phyloP scores from a whole-genome alignment of 1,140 invertebrate species.

The Drosophila prosaltans region DNA sequence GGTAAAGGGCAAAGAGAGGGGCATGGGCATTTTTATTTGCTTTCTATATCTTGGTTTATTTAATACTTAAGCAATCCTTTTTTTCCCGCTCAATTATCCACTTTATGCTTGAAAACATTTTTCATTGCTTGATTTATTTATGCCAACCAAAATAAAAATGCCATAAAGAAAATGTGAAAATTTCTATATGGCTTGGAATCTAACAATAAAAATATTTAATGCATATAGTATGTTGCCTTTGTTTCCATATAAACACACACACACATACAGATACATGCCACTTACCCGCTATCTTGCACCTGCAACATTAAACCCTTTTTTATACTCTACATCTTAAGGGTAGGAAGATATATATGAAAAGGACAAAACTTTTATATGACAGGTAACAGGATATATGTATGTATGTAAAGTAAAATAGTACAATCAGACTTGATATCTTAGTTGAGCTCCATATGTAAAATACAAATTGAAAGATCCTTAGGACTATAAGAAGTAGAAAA shows the following conservation, averaged over 20 bases:
- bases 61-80: conserved; percentile 24
- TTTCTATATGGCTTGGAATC: conserved; percentile 38
- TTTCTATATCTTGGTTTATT: conserved; percentile 41
- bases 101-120: conserved; percentile 26
- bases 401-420: too few species aligned
- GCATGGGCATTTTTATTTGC: background rate
- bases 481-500: too few species aligned
- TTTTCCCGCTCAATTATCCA: background rate
- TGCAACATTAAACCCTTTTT: conserved; percentile 54
- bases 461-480: too few species aligned
- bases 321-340: background rate
- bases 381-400: too few species aligned
- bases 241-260: conserved; percentile 12
- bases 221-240: conserved; percentile 48
- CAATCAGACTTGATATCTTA: too few species aligned
- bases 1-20: background rate
- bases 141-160: conserved; percentile 45
- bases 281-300: background rate
- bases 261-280: background rate
- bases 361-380: too few species aligned
- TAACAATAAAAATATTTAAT: conserved; percentile 79
- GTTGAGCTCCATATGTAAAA: too few species aligned
- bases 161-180: conserved; percentile 59
- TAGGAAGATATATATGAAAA: too few species aligned
- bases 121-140: conserved; percentile 60